These are phyloP conservation scores for Exephanes ischioxanthus DNA, from an alignment of 2,888 invertebrate genomes.

Conservation along the genomic window DNA sequence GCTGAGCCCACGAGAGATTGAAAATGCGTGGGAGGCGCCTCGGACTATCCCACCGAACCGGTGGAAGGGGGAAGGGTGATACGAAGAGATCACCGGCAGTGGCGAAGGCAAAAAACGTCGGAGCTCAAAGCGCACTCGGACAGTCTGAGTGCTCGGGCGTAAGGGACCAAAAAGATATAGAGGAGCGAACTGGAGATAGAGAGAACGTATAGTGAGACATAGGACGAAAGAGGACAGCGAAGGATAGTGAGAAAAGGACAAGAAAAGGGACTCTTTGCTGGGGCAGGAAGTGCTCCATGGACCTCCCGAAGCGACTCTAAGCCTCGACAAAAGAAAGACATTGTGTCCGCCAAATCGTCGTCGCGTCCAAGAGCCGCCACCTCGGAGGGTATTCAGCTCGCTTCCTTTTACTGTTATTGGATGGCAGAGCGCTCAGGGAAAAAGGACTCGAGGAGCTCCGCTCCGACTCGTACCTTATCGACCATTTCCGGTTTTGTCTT, in stretches of 20 bases:
- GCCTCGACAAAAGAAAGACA: conserved; percentile 67
- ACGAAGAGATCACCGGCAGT: conserved; percentile 16
- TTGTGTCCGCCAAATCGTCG: conserved; percentile 61
- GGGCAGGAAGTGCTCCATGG: conserved; percentile 70
- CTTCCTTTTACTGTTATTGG: conserved; percentile 36
- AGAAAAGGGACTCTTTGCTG: conserved; percentile 23
- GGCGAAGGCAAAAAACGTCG: conserved; percentile 65
- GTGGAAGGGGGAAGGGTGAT: conserved; percentile 11
- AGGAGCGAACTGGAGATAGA: conserved; percentile 53
- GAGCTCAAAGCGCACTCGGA: conserved; percentile 76
- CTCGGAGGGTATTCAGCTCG: conserved; percentile 21
- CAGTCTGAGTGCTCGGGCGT: conserved; percentile 74
- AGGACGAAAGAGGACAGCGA: conserved; percentile 27
- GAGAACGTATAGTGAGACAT: conserved; percentile 11
- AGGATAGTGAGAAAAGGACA: conserved; percentile 45
- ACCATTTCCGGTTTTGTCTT: not conserved
- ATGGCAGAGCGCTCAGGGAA: not conserved
- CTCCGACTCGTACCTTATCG: not conserved
- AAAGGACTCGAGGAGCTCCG: not conserved
- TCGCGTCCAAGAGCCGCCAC: conserved; percentile 51
- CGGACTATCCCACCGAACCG: not conserved
- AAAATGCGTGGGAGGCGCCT: conserved; percentile 64
- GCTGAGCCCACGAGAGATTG: conserved; percentile 43
- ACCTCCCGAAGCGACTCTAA: conserved; percentile 68
- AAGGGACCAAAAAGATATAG: conserved; percentile 68